Evolutionary conservation across 1,140 invertebrate genomes (phyloP), one percentile per base, ranked within the genome.

Genomic region (Brachionus rotundiformis): DNA sequence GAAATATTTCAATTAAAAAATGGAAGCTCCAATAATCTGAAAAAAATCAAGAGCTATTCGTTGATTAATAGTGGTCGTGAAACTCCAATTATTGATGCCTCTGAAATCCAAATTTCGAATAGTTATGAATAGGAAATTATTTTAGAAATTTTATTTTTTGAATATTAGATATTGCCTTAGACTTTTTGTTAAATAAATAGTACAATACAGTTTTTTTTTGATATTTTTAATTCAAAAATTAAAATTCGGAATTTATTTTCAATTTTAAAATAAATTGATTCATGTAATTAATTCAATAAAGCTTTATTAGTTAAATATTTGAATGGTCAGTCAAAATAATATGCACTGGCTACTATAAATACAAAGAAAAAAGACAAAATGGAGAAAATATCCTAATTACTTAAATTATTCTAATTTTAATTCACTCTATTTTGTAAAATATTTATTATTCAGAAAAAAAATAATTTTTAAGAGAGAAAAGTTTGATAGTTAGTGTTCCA

Each of bases 81-180:
- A 2, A 79, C 76, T 8, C 76, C 76, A 13, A 25, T 79, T 1
- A 79, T 79, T 2, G 76, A 79, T 41, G 76, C 47, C 19, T 27
- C 25, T 79, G 44, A 59, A 33, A 10, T 16, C 6, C 4, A 33
- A 19, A n/a, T 2, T 33, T 16, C n/a, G 29, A 33, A 3, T 3
- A 36, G 16, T 68, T 36, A 36, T 1, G 63, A 39, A 6, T 68
- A 23, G n/a, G n/a, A 36, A 63, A 3, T 13, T 31, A 63, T 31
- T 63, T n/a, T 7, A 63, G 7, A 5, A 5, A 6, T 54, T 54
- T 33, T 29, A 6, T 68, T 33, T 36, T 68, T 16, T 16, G 5
- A 13, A 63, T n/a, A 29, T 31, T 29, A 19, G 7, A 10, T 16
- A 19, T 5, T 33, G 29, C 29, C 29, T 63, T 63, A 13, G 29